Conservation (phyloP, 2,888 invertebrate species). For the Xiphydria camelus region DNA sequence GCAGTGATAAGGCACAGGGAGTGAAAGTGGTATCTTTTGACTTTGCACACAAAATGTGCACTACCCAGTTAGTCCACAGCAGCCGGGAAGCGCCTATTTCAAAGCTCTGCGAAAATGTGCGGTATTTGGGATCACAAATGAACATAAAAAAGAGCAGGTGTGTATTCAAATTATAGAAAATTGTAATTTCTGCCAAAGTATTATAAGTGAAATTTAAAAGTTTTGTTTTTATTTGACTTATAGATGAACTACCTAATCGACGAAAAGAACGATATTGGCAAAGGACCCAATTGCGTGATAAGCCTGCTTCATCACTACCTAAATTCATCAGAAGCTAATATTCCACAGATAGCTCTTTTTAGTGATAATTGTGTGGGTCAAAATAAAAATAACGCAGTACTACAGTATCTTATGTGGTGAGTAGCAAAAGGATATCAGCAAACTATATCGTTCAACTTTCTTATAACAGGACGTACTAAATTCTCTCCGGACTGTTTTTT, state of each 20-base stretch:
- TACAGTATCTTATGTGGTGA: constrained; percentile 3
- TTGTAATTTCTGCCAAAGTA: background rate
- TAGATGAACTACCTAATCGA: constrained; percentile 6
- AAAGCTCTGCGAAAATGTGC: constrained; percentile 1
- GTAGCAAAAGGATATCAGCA: background rate
- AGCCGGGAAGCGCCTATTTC: constrained; percentile 3
- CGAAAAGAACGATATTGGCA: constrained; percentile 5
- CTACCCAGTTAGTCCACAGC: constrained; percentile 1
- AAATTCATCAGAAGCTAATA: background rate
- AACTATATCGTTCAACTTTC: too few relatives aligned
- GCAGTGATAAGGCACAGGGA: too few relatives aligned
- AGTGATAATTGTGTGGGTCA: constrained; percentile 7
- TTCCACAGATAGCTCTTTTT: background rate
- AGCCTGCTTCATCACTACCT: constrained; percentile 2
- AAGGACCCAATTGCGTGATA: constrained; percentile 6
- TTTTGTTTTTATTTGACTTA: too few relatives aligned
- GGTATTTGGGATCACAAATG: too few relatives aligned
- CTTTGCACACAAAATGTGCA: constrained; percentile 7
- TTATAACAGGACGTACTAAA: constrained; percentile 5
- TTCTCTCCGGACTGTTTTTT: constrained; percentile 1
- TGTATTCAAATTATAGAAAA: background rate
- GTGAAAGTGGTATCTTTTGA: constrained; percentile 3
- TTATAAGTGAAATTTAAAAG: too few relatives aligned
- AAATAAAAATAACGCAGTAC: constrained; percentile 5
- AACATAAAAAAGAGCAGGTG: too few relatives aligned